Percentiles rank a stretch among this genome's conserved stretches.
Evolutionary conservation across 2,888 invertebrate genomes (phyloP).

Genomic region (Timandra comae): DNA sequence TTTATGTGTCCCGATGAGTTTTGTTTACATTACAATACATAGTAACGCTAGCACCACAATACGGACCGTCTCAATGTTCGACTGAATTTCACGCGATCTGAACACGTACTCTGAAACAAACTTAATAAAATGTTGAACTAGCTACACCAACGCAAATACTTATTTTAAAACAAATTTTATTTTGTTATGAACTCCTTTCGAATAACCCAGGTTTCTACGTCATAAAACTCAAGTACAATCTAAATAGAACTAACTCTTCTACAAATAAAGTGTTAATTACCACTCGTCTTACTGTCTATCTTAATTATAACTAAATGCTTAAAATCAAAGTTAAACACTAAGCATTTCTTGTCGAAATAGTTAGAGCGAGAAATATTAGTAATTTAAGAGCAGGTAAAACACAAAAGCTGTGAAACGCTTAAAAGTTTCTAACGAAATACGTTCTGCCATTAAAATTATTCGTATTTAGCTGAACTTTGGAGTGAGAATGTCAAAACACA

Average conservation of each 20-base stretch:
- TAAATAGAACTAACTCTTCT: too few relatives aligned
- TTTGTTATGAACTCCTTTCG: neutral
- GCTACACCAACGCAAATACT: neutral
- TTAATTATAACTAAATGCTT: too few relatives aligned
- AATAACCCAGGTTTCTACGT: neutral
- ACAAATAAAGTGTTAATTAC: too few relatives aligned
- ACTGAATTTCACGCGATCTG: conserved; percentile 7
- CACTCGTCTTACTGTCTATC: too few relatives aligned
- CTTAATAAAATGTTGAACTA: conserved; percentile 1
- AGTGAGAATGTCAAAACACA: conserved; percentile 44
- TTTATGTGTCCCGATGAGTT: conserved; percentile 10
- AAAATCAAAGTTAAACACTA: too few relatives aligned
- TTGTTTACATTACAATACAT: conserved; percentile 9
- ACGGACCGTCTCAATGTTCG: conserved; percentile 3
- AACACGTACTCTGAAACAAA: conserved; percentile 16
- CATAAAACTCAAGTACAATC: too few relatives aligned
- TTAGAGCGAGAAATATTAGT: conserved; percentile 1
- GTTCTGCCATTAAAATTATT: conserved; percentile 14
- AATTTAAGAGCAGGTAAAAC: conserved; percentile 2
- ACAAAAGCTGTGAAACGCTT: conserved; percentile 10
- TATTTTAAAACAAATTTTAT: neutral
- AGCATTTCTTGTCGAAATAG: neutral
- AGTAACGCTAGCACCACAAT: conserved; percentile 6
- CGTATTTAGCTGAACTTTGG: conserved; percentile 26
- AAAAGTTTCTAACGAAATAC: conserved; percentile 20